Conservation (phyloP, 2,113 vertebrate species). For the Emberiza fucata region DNA sequence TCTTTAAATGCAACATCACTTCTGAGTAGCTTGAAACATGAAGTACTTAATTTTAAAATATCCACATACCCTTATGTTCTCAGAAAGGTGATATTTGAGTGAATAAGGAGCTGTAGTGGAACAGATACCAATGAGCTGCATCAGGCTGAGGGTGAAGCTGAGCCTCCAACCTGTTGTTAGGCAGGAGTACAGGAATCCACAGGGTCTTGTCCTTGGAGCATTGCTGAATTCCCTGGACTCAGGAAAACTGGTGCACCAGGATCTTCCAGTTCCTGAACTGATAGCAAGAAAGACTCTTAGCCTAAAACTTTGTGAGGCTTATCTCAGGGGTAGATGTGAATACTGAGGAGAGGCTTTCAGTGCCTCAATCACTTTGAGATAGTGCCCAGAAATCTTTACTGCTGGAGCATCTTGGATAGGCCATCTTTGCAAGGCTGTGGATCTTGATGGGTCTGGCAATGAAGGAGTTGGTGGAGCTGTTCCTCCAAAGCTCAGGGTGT, state of each 20-base stretch:
- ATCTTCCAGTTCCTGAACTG: neutral
- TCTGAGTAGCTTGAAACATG: neutral
- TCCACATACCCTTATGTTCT: accelerated
- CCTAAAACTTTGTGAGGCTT: neutral
- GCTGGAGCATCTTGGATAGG: neutral
- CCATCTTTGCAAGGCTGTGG: neutral
- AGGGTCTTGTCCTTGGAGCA: neutral
- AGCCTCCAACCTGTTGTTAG: neutral
- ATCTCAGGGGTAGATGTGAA: neutral
- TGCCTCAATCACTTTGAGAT: neutral
- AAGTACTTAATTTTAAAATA: neutral
- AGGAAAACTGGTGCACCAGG: neutral
- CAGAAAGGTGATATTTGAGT: neutral
- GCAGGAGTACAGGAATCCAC: neutral
- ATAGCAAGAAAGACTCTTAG: neutral
- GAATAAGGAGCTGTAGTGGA: neutral
- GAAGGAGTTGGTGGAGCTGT: neutral
- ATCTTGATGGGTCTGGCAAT: neutral
- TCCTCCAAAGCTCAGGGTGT: neutral
- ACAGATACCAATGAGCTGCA: neutral
- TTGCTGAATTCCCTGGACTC: neutral
- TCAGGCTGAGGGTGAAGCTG: neutral
- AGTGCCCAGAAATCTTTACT: neutral
- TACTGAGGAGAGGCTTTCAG: neutral
- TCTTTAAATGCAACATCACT: neutral